Evolutionary conservation across 2,888 invertebrate species (phyloP).

Genomic region (Diarsia brunnea): DNA sequence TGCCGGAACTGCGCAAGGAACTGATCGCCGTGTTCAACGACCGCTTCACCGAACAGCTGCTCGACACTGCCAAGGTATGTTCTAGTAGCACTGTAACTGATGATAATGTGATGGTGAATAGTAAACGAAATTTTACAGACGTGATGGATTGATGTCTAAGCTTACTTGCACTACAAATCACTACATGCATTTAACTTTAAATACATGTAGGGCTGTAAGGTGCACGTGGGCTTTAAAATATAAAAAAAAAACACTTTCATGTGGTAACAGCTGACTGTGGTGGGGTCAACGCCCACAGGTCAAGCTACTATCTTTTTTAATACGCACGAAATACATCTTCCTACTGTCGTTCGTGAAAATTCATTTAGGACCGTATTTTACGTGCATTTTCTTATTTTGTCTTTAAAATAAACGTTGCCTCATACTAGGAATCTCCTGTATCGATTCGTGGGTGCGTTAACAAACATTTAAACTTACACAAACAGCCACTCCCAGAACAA

Average conservation of each 20-base stretch:
- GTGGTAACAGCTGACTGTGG: too few relatives aligned
- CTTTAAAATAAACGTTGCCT: neutral
- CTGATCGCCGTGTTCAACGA: slow-evolving; percentile 94
- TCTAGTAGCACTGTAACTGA: neutral
- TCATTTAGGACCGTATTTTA: neutral
- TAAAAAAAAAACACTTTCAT: neutral
- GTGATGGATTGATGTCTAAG: neutral
- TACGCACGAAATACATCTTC: neutral
- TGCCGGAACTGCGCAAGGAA: slow-evolving; percentile 93
- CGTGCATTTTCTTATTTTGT: neutral
- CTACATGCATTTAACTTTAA: neutral
- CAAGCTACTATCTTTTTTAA: neutral
- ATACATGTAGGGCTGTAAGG: neutral
- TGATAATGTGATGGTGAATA: neutral
- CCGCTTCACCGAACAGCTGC: slow-evolving; percentile 93
- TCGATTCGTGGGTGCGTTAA: neutral
- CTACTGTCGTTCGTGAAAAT: neutral
- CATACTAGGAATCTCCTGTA: neutral
- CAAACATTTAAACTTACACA: neutral
- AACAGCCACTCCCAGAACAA: neutral
- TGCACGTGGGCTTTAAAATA: neutral
- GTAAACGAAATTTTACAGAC: neutral
- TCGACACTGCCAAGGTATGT: slow-evolving; percentile 91
- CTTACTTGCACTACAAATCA: neutral
- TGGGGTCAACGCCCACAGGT: neutral